Conservation (phyloP, 30 jellyfish, hydroid and myxozoan species). For the Turritopsis rubra region DNA sequence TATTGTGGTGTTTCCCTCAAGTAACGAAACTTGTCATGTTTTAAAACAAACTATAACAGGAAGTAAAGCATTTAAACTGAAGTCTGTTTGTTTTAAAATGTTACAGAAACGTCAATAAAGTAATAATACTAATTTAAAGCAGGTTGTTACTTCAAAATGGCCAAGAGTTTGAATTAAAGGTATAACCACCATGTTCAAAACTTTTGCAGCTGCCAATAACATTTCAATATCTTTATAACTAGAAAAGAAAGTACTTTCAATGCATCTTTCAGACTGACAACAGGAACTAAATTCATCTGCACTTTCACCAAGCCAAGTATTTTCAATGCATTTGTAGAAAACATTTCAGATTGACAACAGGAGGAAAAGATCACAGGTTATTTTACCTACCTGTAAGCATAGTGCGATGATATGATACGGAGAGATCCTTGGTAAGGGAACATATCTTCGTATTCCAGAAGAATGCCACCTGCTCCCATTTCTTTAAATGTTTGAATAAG, state of each 20-base stretch:
- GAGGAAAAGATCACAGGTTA: not conserved
- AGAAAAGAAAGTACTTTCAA: not conserved
- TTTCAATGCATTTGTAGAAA: no score
- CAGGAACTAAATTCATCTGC: no score
- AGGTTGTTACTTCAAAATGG: conserved; percentile 36
- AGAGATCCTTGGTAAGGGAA: conserved; percentile 47
- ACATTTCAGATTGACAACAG: no score
- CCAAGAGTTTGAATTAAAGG: conserved; percentile 61
- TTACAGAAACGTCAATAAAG: not conserved
- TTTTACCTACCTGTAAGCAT: conserved; percentile 32
- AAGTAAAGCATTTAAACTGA: not conserved
- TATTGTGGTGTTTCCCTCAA: conserved; percentile 52
- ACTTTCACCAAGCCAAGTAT: no score
- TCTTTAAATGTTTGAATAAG: conserved; percentile 30
- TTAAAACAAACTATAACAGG: conserved; percentile 36
- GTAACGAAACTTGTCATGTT: conserved; percentile 37
- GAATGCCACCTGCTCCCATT: conserved; percentile 60
- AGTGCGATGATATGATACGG: conserved; percentile 6
- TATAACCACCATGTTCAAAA: conserved; percentile 24
- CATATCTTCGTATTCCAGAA: conserved; percentile 66
- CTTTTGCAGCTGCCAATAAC: conserved; percentile 22
- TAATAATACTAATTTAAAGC: not conserved
- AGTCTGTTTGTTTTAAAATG: not conserved
- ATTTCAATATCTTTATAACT: conserved; percentile 26
- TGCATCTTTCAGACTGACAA: no score